These are phyloP conservation scores for Sthenelais limicola DNA, from an alignment of 2,888 invertebrate genomes.

Conservation along the genomic window DNA sequence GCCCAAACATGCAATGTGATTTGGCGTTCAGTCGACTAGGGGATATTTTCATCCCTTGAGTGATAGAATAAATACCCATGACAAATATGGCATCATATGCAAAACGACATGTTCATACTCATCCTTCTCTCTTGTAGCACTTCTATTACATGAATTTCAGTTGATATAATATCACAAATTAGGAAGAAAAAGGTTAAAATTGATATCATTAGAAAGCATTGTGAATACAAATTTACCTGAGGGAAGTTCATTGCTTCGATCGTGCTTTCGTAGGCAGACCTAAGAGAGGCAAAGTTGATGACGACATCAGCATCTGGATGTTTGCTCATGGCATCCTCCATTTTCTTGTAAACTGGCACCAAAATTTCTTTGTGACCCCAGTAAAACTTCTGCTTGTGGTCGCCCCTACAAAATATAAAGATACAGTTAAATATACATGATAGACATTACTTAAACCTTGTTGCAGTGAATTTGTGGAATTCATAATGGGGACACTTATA, in stretches of 20 bases:
- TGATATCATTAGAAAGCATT: too few species aligned
- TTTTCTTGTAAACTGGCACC: conserved; percentile 92
- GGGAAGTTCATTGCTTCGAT: conserved; percentile 94
- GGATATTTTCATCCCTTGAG: neutral
- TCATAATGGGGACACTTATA: too few species aligned
- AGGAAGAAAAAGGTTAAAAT: too few species aligned
- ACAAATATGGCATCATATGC: too few species aligned
- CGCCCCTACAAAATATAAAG: conserved; percentile 77
- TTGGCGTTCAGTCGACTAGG: neutral
- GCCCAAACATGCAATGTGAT: neutral
- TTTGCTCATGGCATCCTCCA: conserved; percentile 95
- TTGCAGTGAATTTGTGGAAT: too few species aligned
- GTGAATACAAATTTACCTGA: conserved; percentile 77
- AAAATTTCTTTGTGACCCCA: conserved; percentile 99
- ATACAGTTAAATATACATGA: too few species aligned
- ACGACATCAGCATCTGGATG: conserved; percentile 96
- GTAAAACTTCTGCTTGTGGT: conserved; percentile 99
- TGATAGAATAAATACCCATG: neutral
- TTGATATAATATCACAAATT: too few species aligned
- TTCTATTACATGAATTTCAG: too few species aligned
- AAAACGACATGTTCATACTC: too few species aligned
- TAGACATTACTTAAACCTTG: too few species aligned
- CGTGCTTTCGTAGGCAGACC: conserved; percentile 97
- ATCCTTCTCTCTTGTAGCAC: too few species aligned
- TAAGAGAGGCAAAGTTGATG: conserved; percentile 95